These are phyloP conservation scores for Diacarnus erythraeanus DNA, from an alignment of 37 sponge, comb jelly and placozoan genomes.

Conservation along the genomic window DNA sequence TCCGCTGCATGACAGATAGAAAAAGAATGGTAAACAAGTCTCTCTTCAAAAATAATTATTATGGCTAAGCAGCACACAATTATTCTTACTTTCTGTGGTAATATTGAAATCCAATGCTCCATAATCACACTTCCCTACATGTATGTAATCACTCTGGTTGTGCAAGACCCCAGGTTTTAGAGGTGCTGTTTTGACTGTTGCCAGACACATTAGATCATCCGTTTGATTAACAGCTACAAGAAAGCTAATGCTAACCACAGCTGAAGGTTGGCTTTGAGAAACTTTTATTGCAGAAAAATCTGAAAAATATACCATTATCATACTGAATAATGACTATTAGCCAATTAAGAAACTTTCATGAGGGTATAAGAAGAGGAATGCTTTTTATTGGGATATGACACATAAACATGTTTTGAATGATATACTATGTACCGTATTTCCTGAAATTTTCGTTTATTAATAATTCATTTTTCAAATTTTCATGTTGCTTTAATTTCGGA, in stretches of 20 bases:
- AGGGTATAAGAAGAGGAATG: too few species aligned
- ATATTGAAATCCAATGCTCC: slow-evolving; percentile 46
- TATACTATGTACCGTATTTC: too few species aligned
- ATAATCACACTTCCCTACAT: slow-evolving; percentile 58
- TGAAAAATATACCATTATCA: too few species aligned
- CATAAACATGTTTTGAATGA: too few species aligned
- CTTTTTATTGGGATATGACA: too few species aligned
- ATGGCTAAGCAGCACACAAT: neutral
- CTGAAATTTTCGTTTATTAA: too few species aligned
- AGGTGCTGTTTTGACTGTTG: slow-evolving; percentile 15
- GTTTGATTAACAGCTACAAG: slow-evolving; percentile 31
- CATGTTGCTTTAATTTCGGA: too few species aligned
- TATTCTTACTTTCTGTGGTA: slow-evolving; percentile 1
- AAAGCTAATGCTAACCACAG: slow-evolving; percentile 16
- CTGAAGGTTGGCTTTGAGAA: neutral
- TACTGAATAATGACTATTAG: too few species aligned
- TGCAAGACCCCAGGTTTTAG: slow-evolving; percentile 3
- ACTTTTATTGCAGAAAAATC: neutral
- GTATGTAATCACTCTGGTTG: slow-evolving; percentile 12
- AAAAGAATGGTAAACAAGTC: too few species aligned
- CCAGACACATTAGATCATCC: neutral
- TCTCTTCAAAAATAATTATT: too few species aligned
- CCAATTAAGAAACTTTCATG: too few species aligned
- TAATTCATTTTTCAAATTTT: too few species aligned
- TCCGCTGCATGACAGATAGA: neutral